phyloP scores from a whole-genome alignment of 2,797 vertebrate species.

The Amphiprion clarkii region DNA sequence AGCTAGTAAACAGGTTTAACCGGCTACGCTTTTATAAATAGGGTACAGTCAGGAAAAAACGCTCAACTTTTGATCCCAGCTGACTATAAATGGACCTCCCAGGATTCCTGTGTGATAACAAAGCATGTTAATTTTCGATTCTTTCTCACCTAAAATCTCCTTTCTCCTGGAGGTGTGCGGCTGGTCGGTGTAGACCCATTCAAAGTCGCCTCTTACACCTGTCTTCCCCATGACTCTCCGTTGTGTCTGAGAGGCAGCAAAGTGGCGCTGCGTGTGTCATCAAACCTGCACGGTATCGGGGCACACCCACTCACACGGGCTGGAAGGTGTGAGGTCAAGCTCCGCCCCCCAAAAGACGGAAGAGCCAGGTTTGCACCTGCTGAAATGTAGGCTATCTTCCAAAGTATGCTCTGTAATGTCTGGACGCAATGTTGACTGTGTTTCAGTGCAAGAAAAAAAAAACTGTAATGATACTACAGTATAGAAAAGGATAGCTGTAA shows the following conservation, averaged over 20 bases:
- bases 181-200: conserved; percentile 90
- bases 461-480: background rate
- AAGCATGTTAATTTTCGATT: background rate
- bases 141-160: conserved; percentile 86
- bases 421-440: background rate
- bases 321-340: conserved; percentile 41
- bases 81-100: background rate
- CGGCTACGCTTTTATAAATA: conserved; percentile 57
- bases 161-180: conserved; percentile 88
- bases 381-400: background rate
- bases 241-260: background rate
- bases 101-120: background rate
- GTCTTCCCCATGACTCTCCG: conserved; percentile 80
- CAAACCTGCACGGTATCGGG: conserved; percentile 43
- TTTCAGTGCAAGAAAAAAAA: background rate
- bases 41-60: conserved; percentile 8
- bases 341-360: conserved; percentile 38
- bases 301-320: conserved; percentile 70
- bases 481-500: background rate
- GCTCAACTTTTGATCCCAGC: background rate
- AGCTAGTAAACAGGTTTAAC: conserved; percentile 80
- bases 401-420: too few species aligned
- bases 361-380: background rate
- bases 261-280: conserved; percentile 52
- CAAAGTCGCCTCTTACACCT: conserved; percentile 86